These are phyloP conservation scores for Nylanderia fulva DNA, from an alignment of 1,140 invertebrate genomes.

Conservation along the genomic window DNA sequence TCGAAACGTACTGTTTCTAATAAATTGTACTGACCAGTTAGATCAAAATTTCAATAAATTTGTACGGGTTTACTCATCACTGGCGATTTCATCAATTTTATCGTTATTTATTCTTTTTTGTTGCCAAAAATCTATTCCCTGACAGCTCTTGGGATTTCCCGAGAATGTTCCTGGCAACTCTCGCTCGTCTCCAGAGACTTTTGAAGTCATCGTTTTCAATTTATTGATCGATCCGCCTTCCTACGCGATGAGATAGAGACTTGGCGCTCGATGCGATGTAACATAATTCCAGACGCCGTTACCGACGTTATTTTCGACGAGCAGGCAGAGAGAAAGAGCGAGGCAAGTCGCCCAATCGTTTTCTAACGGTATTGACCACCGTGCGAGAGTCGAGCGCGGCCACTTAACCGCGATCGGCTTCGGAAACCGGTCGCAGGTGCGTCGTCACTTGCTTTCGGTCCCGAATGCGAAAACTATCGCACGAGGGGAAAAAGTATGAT, in stretches of 20 bases:
- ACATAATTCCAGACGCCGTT: conserved; percentile 53
- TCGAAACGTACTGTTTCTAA: too few relatives aligned
- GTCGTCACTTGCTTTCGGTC: conserved; percentile 20
- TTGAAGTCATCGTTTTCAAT: background rate
- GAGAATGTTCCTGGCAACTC: too few relatives aligned
- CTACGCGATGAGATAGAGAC: background rate
- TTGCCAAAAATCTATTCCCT: too few relatives aligned
- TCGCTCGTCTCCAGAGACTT: background rate
- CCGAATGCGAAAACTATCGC: conserved; percentile 25
- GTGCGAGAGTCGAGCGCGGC: conserved; percentile 63
- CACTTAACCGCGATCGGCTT: conserved; percentile 80
- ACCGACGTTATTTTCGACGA: conserved; percentile 59
- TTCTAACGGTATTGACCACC: conserved; percentile 79
- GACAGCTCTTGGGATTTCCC: too few relatives aligned
- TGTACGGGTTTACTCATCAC: too few relatives aligned
- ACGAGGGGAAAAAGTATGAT: background rate
- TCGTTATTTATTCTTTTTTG: too few relatives aligned
- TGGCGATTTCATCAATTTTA: too few relatives aligned
- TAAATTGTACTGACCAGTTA: too few relatives aligned
- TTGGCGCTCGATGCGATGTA: background rate
- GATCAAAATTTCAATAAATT: too few relatives aligned
- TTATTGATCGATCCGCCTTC: background rate
- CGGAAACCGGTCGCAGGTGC: conserved; percentile 82
- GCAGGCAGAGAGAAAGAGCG: conserved; percentile 41
- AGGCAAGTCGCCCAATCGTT: conserved; percentile 30